Evolutionary conservation across 2,797 vertebrate genomes (phyloP).

Genomic region (Erethizon dorsatum): DNA sequence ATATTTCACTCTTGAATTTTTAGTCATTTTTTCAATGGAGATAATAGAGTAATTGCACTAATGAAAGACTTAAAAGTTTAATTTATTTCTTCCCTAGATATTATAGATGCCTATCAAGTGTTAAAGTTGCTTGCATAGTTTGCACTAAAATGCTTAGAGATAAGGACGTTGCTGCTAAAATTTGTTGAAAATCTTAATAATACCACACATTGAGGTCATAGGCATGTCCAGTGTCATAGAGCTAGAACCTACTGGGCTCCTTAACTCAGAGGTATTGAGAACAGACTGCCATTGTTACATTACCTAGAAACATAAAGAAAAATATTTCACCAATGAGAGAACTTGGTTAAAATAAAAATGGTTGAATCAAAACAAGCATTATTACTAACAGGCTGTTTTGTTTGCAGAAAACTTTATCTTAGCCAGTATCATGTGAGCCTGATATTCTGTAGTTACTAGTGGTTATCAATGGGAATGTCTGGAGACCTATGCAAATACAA

Average conservation of each 20-base stretch:
- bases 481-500: accelerated
- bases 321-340: background rate
- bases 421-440: background rate
- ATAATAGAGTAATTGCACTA: background rate
- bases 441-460: background rate
- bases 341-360: background rate
- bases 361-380: background rate
- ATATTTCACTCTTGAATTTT: background rate
- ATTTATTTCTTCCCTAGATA: conserved; percentile 8
- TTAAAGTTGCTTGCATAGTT: background rate
- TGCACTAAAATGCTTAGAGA: background rate
- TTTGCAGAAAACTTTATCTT: conserved; percentile 5
- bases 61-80: conserved; percentile 2
- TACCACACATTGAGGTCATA: background rate
- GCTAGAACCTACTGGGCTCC: background rate
- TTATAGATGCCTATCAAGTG: background rate
- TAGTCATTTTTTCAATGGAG: background rate
- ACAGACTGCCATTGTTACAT: background rate
- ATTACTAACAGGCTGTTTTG: background rate
- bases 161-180: background rate
- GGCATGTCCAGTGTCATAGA: background rate
- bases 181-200: background rate
- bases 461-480: background rate
- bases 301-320: background rate
- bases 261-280: background rate